Conservation (phyloP, 1,140 invertebrate species). For the Notospermus geniculatus region DNA sequence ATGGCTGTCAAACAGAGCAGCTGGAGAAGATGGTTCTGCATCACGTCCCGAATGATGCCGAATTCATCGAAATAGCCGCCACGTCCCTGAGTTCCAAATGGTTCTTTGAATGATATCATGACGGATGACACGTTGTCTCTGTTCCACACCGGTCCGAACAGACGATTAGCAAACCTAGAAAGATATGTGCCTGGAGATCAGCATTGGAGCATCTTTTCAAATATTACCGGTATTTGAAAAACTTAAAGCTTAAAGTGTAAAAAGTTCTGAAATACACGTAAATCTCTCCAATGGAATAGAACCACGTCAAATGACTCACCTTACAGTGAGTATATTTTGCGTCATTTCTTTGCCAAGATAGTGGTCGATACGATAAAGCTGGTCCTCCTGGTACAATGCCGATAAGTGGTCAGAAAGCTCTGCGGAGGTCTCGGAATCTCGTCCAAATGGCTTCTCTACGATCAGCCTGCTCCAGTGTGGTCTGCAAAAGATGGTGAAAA, state of each 20-base stretch:
- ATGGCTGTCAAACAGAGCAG: constrained; percentile 96
- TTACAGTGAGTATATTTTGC: constrained; percentile 94
- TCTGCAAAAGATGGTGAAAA: constrained; percentile 63
- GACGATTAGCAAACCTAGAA: constrained; percentile 59
- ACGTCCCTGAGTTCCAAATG: constrained; percentile 96
- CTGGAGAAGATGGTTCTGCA: constrained; percentile 99
- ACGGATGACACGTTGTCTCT: constrained; percentile 93
- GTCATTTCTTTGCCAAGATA: constrained; percentile 99
- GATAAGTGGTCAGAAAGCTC: constrained; percentile 83
- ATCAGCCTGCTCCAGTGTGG: constrained; percentile 91
- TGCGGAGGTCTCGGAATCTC: constrained; percentile 81
- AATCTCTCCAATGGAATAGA: too few species aligned
- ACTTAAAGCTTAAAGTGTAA: too few species aligned
- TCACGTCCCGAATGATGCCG: constrained; percentile 95
- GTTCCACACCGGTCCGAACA: constrained; percentile 62
- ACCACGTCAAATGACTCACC: constrained; percentile 60
- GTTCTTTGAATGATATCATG: constrained; percentile 97
- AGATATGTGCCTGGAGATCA: constrained; percentile 19
- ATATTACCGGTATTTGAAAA: neutral
- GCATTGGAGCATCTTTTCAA: neutral
- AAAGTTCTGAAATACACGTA: too few species aligned
- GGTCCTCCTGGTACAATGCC: constrained; percentile 87
- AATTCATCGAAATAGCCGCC: constrained; percentile 99
- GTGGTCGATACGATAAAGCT: constrained; percentile 98
- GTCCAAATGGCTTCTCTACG: constrained; percentile 98